Evolutionary conservation across 1,140 invertebrate species (phyloP), one percentile per base, ranked within the genome.

Genomic region (Drosophila guanche): DNA sequence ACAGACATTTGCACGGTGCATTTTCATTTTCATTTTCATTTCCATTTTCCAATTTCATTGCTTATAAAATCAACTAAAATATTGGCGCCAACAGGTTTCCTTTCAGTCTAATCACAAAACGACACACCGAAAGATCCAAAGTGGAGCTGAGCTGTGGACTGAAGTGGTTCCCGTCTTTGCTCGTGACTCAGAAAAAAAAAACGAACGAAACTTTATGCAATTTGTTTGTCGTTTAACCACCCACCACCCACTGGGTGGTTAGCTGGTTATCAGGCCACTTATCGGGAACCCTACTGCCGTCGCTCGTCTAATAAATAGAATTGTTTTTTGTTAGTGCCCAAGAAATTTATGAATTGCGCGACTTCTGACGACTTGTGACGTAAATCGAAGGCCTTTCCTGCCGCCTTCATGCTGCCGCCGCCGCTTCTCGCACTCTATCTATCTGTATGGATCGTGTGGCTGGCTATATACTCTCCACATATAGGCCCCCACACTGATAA

Each of bases 41-140:
- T 20, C 16, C 16, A 20, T 20, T 20, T 20, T 20, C 16, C 0
- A 20, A 1, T 20, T 27, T 5, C 25, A 27, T 27, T 5, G 78
- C 83, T 86, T 88, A 88, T 88, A 88, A 88, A 86, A 63, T 88
- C 58, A 16, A 66, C 84, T 66, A 83, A 88, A 83, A 83, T 88
- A 86, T 88, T 85, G 67, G 41, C 42, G 53, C 14, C 57, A 37
- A 63, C 65, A 63, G 29, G 50, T 68, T 68, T 65, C 33, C 16
- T 10, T 4, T 37, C 10, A 12, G 3, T 37, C 33, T 37, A 37
- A 37, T 37, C 33, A 37, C 3, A 37, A 37, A 37, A 37, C 27
- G 27, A 29, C 6, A 29, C 6, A 37, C 10, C 33, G 33, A 37
- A 37, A 37, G 33, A 37, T 37, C 33, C 10, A 4, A 37, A 27